Base-by-base conservation (phyloP, 2,888 invertebrate genomes). In the Lasioglossum morio region DNA sequence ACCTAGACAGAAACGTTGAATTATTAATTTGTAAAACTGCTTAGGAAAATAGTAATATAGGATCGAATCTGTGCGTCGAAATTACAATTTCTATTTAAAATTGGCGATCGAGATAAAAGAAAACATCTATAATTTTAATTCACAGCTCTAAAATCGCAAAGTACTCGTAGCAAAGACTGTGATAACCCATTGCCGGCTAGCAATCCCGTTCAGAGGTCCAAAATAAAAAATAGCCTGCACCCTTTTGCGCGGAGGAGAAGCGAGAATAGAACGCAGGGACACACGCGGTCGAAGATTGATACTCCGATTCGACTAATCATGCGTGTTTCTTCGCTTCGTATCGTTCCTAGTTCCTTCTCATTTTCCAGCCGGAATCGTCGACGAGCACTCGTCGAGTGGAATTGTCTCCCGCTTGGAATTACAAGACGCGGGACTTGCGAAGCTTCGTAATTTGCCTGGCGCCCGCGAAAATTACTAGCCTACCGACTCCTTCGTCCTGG, bases 341-440 rank as follows among this genome's bases (percentile, higher is more conserved):
- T 30, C 63, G 30, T 63, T 0, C 34, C 27, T 4, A 14, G 30
- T 63, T 34, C 66, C 66, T 34, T 69, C 66, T 69, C 30, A 69
- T 69, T 69, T 69, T 69, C 66, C 16, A 66, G 30, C 19, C 3
- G 66, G 66, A 69, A 69, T 37, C 66, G 66, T 19, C 66, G 16
- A 30, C 30, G 63, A 63, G 7, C 19, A 3, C 30, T 30, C 63
- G 8, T 30, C 30, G 30, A 7, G 16, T 5, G 30, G 30, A 63
- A 63, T 63, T 63, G 63, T 30, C 63, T 30, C 30, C 7, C 30
- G 16, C 4, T 34, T 19, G 10, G 34, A 69, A 69, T 34, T 69
- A 69, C 66, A 69, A 37, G 66, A 69, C 34, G 34, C 23, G 30
- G 34, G 23, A 69, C 34, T 63, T 34, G 19, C 1, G 34, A 8